Evolutionary conservation across 2,113 vertebrate species (phyloP), one percentile per base, ranked within the genome.

Genomic region (Misgurnus mizolepis): DNA sequence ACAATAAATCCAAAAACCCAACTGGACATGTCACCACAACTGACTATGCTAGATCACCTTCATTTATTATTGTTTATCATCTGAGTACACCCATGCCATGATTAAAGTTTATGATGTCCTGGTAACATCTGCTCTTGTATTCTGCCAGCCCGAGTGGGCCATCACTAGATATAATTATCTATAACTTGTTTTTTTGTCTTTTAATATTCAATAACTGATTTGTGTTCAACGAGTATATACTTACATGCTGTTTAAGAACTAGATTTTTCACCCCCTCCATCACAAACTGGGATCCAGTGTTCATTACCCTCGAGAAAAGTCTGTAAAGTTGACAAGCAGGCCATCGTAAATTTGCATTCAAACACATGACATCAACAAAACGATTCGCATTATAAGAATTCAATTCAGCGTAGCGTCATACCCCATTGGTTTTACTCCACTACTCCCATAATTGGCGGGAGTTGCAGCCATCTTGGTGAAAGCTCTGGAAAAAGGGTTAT

Each of bases 261-360:
- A 99, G 93, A 90, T 99, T 98, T 92, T 99, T 99, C 84, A 99
- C 98, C 61, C 97, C 97, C 93, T 99, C 98, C 97, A 99, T 99
- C 70, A 99, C 98, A 88, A 99, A 96, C 86, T 99, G 98, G 53
- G 97, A 99, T 86, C 98, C 97, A 1, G 95, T 95, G 82, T 99
- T 99, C 98, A 99, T 98, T 88, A 99, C 97, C 88, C 96, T 93
- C 83, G 97, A 99, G 84, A 99, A 94, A 7, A 99, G 92, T 34
- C 98, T 98, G 91, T 3, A 68, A 72, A 61, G 12, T 60, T 7
- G 66, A 47, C 40, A 72, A 2, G 43, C 8, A 64, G 14, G 10
- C 43, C 10, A 76, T 49, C 47, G 49, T 64, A 41, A 56, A 71
- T 56, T 12, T n/a, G 7, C 14, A 69, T n/a, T 17, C 18, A 64